Conservation (phyloP, 2,113 vertebrate genomes). For the Gopherus flavomarginatus region DNA sequence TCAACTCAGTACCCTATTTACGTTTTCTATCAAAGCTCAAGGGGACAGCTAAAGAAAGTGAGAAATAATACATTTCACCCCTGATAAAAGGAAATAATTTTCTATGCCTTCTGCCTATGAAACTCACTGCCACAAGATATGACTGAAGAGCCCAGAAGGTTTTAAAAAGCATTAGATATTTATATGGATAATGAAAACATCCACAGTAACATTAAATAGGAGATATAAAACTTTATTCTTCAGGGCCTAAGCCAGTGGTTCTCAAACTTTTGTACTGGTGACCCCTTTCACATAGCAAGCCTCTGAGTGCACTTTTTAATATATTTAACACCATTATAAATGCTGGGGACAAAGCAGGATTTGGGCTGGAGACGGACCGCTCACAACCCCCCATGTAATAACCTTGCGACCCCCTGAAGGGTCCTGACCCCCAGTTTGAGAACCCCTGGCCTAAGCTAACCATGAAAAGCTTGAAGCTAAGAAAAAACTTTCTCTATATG, state of each 20-base stretch:
- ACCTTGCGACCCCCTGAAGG: too few relatives aligned
- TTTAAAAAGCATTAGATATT: neutral
- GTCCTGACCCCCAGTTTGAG: too few relatives aligned
- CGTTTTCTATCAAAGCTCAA: neutral
- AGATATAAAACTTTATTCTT: rapidly evolving
- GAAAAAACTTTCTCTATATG: neutral
- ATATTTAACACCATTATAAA: too few relatives aligned
- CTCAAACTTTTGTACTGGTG: too few relatives aligned
- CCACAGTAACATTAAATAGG: neutral
- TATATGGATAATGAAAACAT: rapidly evolving
- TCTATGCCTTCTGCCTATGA: neutral
- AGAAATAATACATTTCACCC: neutral
- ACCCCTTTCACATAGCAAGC: too few relatives aligned
- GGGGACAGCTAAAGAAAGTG: neutral
- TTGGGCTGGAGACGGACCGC: too few relatives aligned
- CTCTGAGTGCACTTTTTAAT: too few relatives aligned
- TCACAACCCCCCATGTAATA: too few relatives aligned
- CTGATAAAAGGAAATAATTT: neutral
- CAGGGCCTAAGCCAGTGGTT: neutral
- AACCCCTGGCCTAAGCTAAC: neutral
- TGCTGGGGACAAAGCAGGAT: too few relatives aligned
- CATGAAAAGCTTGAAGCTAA: neutral
- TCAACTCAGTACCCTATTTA: neutral
- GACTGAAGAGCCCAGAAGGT: neutral
- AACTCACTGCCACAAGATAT: neutral